Conservation (phyloP, 2,113 vertebrate species). For the Paraplagusia blochii region DNA sequence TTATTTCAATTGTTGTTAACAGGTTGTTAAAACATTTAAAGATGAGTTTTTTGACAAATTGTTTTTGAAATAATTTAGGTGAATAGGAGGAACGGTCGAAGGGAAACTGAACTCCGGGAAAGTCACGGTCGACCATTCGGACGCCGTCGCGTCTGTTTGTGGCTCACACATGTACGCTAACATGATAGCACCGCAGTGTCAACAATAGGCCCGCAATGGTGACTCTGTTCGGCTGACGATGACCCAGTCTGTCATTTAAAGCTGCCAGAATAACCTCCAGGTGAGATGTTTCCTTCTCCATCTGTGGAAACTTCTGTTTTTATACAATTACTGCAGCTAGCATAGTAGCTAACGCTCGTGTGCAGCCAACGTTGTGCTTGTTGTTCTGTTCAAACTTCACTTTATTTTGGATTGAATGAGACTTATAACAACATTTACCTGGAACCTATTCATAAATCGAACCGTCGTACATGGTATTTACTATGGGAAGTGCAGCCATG, state of each 20-base stretch:
- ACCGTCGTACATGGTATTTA: too few relatives aligned
- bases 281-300: neutral
- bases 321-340: neutral
- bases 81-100: neutral
- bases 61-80: neutral
- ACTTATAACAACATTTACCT: too few relatives aligned
- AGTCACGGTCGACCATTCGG: conserved; percentile 27
- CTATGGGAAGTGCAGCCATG: too few relatives aligned
- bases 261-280: accelerated
- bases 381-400: conserved; percentile 1
- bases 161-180: conserved; percentile 51
- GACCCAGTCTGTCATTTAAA: neutral
- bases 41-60: neutral
- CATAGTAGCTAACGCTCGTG: conserved; percentile 16
- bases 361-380: neutral
- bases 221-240: neutral
- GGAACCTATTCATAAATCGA: too few relatives aligned
- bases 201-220: neutral
- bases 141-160: conserved; percentile 32
- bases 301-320: conserved; percentile 27
- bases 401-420: neutral
- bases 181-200: conserved; percentile 16
- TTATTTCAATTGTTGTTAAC: too few relatives aligned
- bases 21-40: neutral
- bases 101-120: conserved; percentile 33